Evolutionary conservation across 1,140 invertebrate species (phyloP).

Genomic region (Hirudo medicinalis): DNA sequence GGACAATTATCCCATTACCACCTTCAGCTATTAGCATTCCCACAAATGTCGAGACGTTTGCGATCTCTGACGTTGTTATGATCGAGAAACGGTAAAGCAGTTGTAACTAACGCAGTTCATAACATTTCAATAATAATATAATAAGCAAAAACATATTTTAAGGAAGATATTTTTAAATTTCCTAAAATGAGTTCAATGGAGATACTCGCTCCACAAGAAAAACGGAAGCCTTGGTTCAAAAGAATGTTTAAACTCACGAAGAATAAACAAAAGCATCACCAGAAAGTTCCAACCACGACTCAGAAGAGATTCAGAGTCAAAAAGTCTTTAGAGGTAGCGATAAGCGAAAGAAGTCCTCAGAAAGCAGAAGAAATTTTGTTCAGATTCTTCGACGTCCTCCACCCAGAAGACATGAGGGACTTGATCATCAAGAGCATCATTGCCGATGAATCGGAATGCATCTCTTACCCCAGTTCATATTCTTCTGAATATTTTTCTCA

Average conservation of each 20-base stretch:
- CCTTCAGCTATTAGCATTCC: too few species aligned
- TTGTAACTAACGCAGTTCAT: too few species aligned
- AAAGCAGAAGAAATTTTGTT: not conserved
- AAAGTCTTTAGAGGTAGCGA: not conserved
- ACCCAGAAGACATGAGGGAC: not conserved
- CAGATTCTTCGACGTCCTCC: not conserved
- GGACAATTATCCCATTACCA: too few species aligned
- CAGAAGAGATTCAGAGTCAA: conserved; percentile 9
- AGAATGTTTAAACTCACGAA: not conserved
- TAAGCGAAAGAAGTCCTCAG: not conserved
- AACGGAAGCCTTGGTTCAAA: too few species aligned
- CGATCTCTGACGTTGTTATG: too few species aligned
- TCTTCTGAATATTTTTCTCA: not conserved
- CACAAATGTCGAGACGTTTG: too few species aligned
- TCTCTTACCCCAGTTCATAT: not conserved
- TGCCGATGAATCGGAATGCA: not conserved
- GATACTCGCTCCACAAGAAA: too few species aligned
- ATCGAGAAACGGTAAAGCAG: too few species aligned
- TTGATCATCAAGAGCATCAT: not conserved
- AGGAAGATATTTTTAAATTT: too few species aligned
- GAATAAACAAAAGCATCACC: not conserved
- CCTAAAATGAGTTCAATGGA: too few species aligned
- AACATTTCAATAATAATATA: too few species aligned
- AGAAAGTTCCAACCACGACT: not conserved
- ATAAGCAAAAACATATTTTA: too few species aligned